Conservation (phyloP, 2,888 invertebrate species). For the Agrochola macilenta region DNA sequence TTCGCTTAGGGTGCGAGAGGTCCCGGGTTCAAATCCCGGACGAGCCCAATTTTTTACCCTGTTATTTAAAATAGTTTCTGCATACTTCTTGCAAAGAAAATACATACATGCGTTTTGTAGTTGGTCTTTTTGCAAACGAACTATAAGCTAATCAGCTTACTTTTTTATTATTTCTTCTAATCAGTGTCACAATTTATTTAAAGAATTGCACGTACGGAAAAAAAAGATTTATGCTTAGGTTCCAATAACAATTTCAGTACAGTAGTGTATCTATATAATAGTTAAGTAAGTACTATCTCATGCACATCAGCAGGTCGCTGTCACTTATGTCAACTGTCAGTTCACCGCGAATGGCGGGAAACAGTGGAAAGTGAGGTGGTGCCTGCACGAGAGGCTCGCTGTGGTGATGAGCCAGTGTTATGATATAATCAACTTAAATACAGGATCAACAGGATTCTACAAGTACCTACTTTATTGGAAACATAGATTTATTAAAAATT, state of each 20-base stretch:
- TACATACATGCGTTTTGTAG: neutral
- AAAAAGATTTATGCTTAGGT: neutral
- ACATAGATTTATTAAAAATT: neutral
- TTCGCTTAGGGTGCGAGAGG: slow-evolving; percentile 91
- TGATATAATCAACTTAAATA: too few species aligned
- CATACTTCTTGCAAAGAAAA: neutral
- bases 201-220: neutral
- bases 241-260: too few species aligned
- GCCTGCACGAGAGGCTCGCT: too few species aligned
- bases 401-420: too few species aligned
- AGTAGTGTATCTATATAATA: too few species aligned
- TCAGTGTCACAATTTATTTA: neutral
- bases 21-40: slow-evolving; percentile 91
- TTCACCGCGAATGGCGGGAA: too few species aligned
- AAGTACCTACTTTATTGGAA: too few species aligned
- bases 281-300: too few species aligned
- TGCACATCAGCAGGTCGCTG: too few species aligned
- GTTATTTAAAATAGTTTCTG: neutral
- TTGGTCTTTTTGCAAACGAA: neutral
- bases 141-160: neutral
- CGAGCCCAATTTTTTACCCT: slow-evolving; percentile 78
- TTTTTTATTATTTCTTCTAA: neutral
- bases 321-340: too few species aligned
- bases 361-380: too few species aligned
- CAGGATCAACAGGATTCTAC: too few species aligned